Base-by-base conservation (phyloP, 2,888 invertebrate species). In the Cryptocephalus moraei region DNA sequence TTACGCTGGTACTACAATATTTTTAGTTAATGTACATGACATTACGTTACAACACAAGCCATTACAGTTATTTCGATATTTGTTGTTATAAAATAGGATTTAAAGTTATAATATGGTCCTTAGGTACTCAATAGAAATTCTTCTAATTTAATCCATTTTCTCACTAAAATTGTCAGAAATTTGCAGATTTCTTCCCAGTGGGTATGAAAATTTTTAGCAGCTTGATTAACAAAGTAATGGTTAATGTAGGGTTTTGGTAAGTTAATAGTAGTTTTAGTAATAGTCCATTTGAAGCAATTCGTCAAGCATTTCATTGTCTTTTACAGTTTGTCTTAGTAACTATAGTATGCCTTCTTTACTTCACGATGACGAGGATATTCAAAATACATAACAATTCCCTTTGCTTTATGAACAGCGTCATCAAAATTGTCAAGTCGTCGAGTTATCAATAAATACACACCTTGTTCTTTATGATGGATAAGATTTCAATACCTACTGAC, bases 401-500 rank as follows among this genome's bases (percentile, higher is more conserved):
- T 68, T 33, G 62, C 58, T 33, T 63, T 68, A 9, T 60, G 62
- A 36, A 76, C 70, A 13, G 75, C 66, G 9, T 60, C 61, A 61
- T 79, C 79, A 63, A 77, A 70, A 54, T 77, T 75, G 51, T 71
- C 72, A 40, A 80, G 63, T 66, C 78, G 73, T 44, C 67, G 66
- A 8, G 70, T 43, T 51, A 79, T 67, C 14, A 77, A 67, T 47
- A 60, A 63, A 32, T 68, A 69, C 43, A 80, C 72, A 46, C 74
- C 73, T 52, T 70, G 70, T 43, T 71, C 70, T 58, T 75, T 75
- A 9, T 71, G 68, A 2, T 72, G 66, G 4, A 77, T 60, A 36
- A 73, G 59, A 33, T 71, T 65, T 60, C 79, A 79, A 57, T 78
- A 69, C 40, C 75, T 68, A 41, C 74, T 76, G 4, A 75, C 69